A percentile compares a stretch with the other conserved stretches of the same genome.
Conservation (phyloP, 1,140 invertebrate species). For the Leptinotarsa defecta region DNA sequence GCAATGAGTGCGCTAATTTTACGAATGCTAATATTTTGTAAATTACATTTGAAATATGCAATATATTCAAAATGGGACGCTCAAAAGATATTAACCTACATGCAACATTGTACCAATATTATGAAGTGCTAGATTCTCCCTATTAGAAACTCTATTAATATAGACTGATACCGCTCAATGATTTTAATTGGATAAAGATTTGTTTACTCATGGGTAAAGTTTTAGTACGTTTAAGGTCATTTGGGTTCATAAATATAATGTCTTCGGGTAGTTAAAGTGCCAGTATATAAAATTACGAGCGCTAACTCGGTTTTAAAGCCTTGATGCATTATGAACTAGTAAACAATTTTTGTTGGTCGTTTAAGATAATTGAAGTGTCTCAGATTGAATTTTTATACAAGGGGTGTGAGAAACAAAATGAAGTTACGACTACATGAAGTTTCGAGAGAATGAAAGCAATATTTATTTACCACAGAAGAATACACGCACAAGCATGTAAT, state of each 20-base stretch:
- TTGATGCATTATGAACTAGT: background rate
- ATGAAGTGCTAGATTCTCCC: background rate
- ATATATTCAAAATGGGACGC: too few species aligned
- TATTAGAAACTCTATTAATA: background rate
- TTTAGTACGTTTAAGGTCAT: slow-evolving; percentile 12
- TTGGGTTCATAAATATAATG: slow-evolving; percentile 9
- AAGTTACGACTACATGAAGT: too few species aligned
- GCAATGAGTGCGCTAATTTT: too few species aligned
- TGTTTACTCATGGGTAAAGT: background rate
- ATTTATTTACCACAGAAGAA: too few species aligned
- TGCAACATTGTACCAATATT: background rate
- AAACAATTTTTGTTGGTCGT: background rate
- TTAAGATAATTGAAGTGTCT: background rate
- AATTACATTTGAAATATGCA: too few species aligned
- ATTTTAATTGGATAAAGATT: slow-evolving; percentile 19
- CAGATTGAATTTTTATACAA: too few species aligned
- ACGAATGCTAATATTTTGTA: too few species aligned
- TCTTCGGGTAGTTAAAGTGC: background rate
- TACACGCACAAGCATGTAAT: too few species aligned
- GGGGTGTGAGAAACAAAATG: too few species aligned
- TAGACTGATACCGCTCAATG: background rate
- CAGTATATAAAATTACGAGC: background rate
- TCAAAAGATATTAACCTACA: background rate
- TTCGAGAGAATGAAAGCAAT: too few species aligned
- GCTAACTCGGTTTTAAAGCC: background rate